Percentiles rank a stretch among this genome's conserved stretches.
phyloP scores from a whole-genome alignment of 2,797 vertebrate genomes.

The Brotula barbata region DNA sequence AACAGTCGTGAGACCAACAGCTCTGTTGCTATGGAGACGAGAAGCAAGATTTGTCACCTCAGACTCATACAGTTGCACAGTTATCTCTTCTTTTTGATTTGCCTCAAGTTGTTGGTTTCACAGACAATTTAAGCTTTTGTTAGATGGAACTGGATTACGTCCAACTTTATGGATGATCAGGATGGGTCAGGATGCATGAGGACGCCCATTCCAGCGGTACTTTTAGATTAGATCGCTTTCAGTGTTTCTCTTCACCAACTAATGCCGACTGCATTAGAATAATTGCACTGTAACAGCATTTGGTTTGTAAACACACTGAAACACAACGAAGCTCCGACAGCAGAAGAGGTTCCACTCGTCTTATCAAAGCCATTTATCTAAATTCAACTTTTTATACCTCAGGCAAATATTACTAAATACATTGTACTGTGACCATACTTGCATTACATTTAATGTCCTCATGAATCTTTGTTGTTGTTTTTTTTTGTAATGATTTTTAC shows the following conservation, averaged over 20 bases:
- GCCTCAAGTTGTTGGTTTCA: constrained; percentile 48
- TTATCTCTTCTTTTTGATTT: constrained; percentile 37
- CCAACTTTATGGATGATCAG: constrained; percentile 16
- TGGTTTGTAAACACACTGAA: constrained; percentile 57
- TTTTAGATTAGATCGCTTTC: constrained; percentile 39
- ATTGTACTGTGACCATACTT: constrained; percentile 37
- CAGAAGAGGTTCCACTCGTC: constrained; percentile 50
- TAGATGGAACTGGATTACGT: constrained; percentile 20
- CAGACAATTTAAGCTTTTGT: constrained; percentile 47
- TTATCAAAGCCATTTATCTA: constrained; percentile 48
- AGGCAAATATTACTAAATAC: constrained; percentile 70
- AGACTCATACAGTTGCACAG: constrained; percentile 58
- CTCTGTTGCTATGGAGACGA: constrained; percentile 80
- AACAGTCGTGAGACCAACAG: constrained; percentile 78
- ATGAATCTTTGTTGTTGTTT: no score
- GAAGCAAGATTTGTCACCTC: constrained; percentile 69
- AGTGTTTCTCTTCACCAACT: constrained; percentile 21
- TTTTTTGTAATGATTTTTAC: constrained; percentile 64
- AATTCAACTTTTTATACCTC: constrained; percentile 58
- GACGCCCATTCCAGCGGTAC: constrained; percentile 4
- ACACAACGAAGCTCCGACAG: constrained; percentile 37
- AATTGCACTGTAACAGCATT: constrained; percentile 45
- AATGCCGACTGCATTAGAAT: constrained; percentile 27
- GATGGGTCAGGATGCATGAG: constrained; percentile 8
- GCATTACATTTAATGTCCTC: no score